Conservation (phyloP, 2,113 vertebrate species). For the Carassius carassius region DNA sequence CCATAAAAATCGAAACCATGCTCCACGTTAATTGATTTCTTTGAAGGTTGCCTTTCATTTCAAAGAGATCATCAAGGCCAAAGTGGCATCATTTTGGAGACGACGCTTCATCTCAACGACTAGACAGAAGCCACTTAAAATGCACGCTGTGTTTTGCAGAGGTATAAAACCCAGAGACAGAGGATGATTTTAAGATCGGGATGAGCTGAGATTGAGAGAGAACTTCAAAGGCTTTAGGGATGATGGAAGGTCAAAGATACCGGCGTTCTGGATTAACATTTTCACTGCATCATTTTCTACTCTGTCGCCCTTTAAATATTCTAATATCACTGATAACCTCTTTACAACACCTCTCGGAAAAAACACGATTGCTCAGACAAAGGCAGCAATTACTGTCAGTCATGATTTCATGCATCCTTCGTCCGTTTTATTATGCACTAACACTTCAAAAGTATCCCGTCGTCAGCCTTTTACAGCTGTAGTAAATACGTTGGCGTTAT, state of each 20-base stretch:
- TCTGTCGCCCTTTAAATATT: constrained; percentile 32
- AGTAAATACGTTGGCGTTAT: constrained; percentile 66
- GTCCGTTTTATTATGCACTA: constrained; percentile 63
- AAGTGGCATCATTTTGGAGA: constrained; percentile 2
- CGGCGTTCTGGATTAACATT: not conserved
- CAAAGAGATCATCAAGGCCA: constrained; percentile 10
- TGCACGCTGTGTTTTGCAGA: constrained; percentile 3
- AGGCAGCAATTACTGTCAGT: constrained; percentile 63
- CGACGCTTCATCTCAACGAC: not conserved
- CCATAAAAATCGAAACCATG: constrained; percentile 32
- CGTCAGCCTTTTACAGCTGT: constrained; percentile 65
- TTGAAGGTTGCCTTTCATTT: constrained; percentile 31
- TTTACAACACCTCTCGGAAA: constrained; percentile 31
- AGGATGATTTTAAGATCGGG: constrained; percentile 20
- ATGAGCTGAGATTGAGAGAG: not conserved
- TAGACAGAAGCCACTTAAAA: constrained; percentile 11
- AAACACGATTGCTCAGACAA: constrained; percentile 40
- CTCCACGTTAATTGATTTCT: constrained; percentile 18
- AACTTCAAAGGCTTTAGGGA: not conserved
- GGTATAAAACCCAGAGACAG: not conserved
- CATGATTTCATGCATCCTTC: constrained; percentile 63
- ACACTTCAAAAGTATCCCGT: constrained; percentile 67
- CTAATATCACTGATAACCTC: constrained; percentile 29
- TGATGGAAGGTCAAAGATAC: constrained; percentile 12
- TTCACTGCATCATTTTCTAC: constrained; percentile 6